Base-by-base conservation (phyloP, 2,113 vertebrate species). In the Stigmatopora nigra region DNA sequence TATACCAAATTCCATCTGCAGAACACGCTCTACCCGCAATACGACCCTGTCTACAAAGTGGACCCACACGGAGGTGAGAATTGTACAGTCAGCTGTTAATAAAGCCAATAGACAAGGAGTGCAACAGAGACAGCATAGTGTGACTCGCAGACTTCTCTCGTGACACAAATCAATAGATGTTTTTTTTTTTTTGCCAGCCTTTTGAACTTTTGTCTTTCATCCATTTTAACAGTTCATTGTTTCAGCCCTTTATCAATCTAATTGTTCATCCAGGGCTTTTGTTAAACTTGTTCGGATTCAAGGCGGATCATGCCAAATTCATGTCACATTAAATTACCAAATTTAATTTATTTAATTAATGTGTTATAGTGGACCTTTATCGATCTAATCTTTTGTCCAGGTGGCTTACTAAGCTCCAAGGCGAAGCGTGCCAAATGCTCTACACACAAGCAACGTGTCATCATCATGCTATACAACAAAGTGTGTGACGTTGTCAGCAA, bases 1-100 rank as follows among this genome's bases (percentile, higher is more conserved):
- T 98, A 94, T 84, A 97, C 96, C 78, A 99, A 99, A 89, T 99
- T 97, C 79, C 97, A 99, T 86, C 92, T 99, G 73, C 95, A 98
- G 77, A 99, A 99, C 84, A 96, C 95, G 0, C 92, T 99, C 15
- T 99, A 99, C 87, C 97, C 97, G 73, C 96, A 99, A 20, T 99
- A 99, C 74, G 97, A 98, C 89, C 95, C 97, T 19, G 97, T 99
- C 66, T 99, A 99, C 88, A 93, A 94, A 86, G 90, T 98, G 46
- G 86, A 90, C 72, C 89, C 89, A 45, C 94, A 97, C 64, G 94
- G 95, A 89, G 95, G 95, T 98, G 78, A 92, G 92, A 3, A 53
- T 61, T 61, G 36, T 13, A 19, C 41, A 46, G 20, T 61, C 6
- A 15, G 41, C 38, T 61, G 53, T 15, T 56, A 15, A 56, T 31